Percentiles rank a stretch among this genome's conserved stretches.
Evolutionary conservation across 2,113 vertebrate species (phyloP).

Genomic region (Thermophis baileyi): DNA sequence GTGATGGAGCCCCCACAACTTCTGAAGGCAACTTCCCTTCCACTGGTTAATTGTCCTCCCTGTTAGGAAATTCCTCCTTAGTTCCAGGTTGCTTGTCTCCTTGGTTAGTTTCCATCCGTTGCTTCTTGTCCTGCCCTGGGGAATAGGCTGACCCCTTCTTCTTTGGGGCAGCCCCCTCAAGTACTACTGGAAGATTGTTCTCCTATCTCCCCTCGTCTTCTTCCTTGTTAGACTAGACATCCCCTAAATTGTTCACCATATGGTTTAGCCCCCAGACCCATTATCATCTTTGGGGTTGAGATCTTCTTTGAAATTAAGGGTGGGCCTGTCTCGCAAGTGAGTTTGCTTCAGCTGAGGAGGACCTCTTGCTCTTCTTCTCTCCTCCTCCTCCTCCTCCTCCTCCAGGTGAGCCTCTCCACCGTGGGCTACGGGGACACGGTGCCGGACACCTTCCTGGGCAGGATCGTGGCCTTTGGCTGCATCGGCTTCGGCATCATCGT

Average conservation of each 20-base stretch:
- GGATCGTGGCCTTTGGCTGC: constrained; percentile 82
- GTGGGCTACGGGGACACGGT: constrained; percentile 87
- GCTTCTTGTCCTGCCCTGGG: neutral
- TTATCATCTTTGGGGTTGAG: fast-evolving
- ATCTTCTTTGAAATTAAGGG: too few species aligned
- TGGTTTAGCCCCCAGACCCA: neutral
- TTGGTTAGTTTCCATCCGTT: neutral
- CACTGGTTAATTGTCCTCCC: too few species aligned
- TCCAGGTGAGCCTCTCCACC: constrained; percentile 89
- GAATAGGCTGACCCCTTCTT: fast-evolving
- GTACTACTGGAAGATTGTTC: fast-evolving
- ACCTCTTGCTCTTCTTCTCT: neutral
- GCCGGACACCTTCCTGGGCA: constrained; percentile 79
- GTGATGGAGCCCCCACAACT: fast-evolving
- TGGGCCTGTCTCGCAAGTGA: too few species aligned
- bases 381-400: neutral
- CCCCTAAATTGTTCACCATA: fast-evolving
- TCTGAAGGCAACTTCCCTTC: neutral
- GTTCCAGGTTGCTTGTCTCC: too few species aligned
- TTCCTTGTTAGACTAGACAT: too few species aligned
- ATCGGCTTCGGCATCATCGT: constrained; percentile 93
- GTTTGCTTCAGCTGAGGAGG: neutral
- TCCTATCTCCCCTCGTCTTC: fast-evolving
- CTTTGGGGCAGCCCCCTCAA: too few species aligned
- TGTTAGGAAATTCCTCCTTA: too few species aligned